These are phyloP conservation scores for Chondrosia reniformis DNA, from an alignment of 37 sponge, comb jelly and placozoan species.

Conservation along the genomic window DNA sequence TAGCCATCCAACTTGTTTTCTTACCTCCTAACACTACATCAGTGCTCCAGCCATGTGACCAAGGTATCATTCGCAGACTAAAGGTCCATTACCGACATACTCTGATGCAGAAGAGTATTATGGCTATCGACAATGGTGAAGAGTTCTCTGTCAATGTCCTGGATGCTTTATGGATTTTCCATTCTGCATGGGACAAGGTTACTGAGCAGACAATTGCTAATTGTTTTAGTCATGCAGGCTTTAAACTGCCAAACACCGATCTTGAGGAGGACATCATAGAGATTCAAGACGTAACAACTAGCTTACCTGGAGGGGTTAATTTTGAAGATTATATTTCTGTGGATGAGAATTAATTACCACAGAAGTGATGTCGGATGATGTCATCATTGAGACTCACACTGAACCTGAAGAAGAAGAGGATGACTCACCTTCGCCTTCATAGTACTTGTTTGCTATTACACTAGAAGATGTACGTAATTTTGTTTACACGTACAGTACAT, in stretches of 20 bases:
- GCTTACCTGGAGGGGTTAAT: neutral
- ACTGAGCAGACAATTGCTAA: slow-evolving; percentile 9
- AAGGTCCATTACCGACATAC: neutral
- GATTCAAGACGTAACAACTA: neutral
- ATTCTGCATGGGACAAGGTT: slow-evolving; percentile 1
- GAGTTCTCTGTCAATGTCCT: slow-evolving; percentile 8
- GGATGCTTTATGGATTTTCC: neutral
- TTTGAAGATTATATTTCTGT: slow-evolving; percentile 5
- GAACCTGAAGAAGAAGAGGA: too few species aligned
- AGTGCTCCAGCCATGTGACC: neutral
- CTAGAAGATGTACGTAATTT: too few species aligned
- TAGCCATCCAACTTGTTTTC: neutral
- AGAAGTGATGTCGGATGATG: slow-evolving; percentile 6
- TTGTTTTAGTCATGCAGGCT: slow-evolving; percentile 18
- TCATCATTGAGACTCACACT: neutral
- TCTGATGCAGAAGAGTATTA: neutral
- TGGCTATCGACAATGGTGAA: neutral
- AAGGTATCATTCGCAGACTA: neutral
- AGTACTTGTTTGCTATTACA: too few species aligned
- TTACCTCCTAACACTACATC: slow-evolving; percentile 10
- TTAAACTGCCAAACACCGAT: neutral
- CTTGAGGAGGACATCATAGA: too few species aligned
- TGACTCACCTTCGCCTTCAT: too few species aligned
- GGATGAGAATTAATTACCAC: slow-evolving; percentile 12
- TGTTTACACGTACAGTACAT: too few species aligned